Conservation (phyloP, 2,113 vertebrate species). For the Anoura caudifer region DNA sequence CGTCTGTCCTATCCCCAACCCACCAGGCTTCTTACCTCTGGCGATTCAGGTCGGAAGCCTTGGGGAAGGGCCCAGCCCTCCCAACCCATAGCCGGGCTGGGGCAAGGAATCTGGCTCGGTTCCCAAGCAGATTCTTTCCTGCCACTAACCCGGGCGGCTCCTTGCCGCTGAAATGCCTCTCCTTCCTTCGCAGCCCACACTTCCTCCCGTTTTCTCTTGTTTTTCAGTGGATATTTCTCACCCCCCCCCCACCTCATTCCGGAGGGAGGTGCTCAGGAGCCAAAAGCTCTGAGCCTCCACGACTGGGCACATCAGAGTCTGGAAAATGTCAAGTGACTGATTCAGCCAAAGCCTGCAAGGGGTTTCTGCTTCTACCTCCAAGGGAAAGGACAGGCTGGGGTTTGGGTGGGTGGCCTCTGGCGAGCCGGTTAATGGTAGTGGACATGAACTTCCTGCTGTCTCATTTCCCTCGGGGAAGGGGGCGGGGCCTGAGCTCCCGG, state of each 20-base stretch:
- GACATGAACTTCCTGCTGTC: slow-evolving; percentile 41
- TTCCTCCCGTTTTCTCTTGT: not conserved
- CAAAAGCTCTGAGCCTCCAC: not conserved
- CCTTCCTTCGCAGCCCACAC: not conserved
- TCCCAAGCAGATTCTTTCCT: not conserved
- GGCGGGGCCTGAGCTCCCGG: not conserved
- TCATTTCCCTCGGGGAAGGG: not conserved
- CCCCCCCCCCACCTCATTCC: not conserved
- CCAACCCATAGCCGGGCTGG: not conserved
- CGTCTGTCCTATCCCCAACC: not conserved
- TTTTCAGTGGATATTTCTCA: not conserved
- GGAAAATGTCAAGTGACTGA: slow-evolving; percentile 39
- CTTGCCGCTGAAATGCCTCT: not conserved
- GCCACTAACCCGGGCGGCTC: not conserved
- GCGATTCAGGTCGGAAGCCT: not conserved
- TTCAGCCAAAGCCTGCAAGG: not conserved
- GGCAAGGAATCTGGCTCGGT: slow-evolving; percentile 30
- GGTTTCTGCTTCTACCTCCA: not conserved
- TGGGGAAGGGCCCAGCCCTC: not conserved
- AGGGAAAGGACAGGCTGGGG: not conserved
- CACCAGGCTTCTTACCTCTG: not conserved
- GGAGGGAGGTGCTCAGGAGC: not conserved
- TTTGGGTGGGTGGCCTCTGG: slow-evolving; percentile 49
- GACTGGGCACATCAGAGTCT: slow-evolving; percentile 8
- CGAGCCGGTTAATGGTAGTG: not conserved